Percentiles rank a stretch among this genome's conserved stretches.
Conservation (phyloP, 2,888 invertebrate species). For the Chorisops tibialis region DNA sequence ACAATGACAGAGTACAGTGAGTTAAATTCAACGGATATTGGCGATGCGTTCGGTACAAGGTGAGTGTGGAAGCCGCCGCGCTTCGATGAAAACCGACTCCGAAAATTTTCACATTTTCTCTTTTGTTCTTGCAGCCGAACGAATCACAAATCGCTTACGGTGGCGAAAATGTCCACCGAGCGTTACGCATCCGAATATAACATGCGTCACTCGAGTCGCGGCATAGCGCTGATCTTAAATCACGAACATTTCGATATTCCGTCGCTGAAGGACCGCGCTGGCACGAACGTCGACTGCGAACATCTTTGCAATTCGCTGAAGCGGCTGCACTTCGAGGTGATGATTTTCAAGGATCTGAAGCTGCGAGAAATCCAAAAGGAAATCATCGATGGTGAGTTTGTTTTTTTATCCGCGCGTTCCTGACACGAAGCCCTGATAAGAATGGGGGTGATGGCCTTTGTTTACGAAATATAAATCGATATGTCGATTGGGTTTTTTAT, state of each 20-base stretch:
- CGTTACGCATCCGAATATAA: constrained; percentile 75
- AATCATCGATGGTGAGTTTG: constrained; percentile 17
- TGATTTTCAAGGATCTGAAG: constrained; percentile 66
- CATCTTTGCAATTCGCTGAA: constrained; percentile 65
- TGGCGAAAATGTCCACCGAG: constrained; percentile 62
- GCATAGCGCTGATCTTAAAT: constrained; percentile 85
- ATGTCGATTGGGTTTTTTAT: too few species aligned
- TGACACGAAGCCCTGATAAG: too few species aligned
- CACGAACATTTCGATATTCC: constrained; percentile 78
- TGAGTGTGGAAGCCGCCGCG: too few species aligned
- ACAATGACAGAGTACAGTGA: constrained; percentile 17
- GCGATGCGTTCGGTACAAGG: constrained; percentile 44
- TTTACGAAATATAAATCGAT: too few species aligned
- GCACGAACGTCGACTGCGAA: constrained; percentile 82
- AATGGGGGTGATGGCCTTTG: too few species aligned
- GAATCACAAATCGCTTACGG: constrained; percentile 34
- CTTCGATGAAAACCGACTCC: too few species aligned
- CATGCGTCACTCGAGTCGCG: constrained; percentile 79
- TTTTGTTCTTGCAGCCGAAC: constrained; percentile 8
- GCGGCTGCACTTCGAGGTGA: constrained; percentile 68
- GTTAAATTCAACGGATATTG: constrained; percentile 38
- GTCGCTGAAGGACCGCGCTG: constrained; percentile 68
- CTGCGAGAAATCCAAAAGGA: constrained; percentile 42
- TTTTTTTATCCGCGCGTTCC: too few species aligned
- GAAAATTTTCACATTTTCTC: neutral